Percentiles rank a stretch among this genome's conserved stretches.
phyloP scores from a whole-genome alignment of 2,797 vertebrate species.

The Halcyon leucocephala region DNA sequence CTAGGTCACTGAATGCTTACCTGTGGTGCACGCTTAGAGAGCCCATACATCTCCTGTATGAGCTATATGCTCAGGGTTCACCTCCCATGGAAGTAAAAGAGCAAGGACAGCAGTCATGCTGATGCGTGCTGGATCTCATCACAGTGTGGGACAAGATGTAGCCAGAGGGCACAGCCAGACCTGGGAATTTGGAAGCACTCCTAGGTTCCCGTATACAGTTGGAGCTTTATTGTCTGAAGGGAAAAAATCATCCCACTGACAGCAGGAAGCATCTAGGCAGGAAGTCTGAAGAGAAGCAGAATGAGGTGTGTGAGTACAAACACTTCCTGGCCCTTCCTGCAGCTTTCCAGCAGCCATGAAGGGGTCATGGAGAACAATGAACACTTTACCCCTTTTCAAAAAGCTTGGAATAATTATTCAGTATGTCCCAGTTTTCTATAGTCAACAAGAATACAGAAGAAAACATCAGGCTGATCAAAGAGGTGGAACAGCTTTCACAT shows the following conservation, averaged over 20 bases:
- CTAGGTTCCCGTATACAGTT: background rate
- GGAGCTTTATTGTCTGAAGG: slow-evolving; percentile 40
- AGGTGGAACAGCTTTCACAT: background rate
- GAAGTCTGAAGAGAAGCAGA: slow-evolving; percentile 48
- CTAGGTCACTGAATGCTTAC: background rate
- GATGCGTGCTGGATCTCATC: background rate
- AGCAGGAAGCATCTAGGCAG: slow-evolving; percentile 49
- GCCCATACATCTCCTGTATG: background rate
- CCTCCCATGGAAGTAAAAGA: background rate
- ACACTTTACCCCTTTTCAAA: background rate
- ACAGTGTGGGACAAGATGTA: background rate
- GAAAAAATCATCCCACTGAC: slow-evolving; percentile 9
- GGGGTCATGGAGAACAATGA: slow-evolving; percentile 4
- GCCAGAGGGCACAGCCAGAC: slow-evolving; percentile 25
- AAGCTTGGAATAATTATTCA: background rate
- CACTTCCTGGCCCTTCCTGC: slow-evolving; percentile 46
- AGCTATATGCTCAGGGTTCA: background rate
- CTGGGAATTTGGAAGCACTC: slow-evolving; percentile 44
- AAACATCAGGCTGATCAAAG: background rate
- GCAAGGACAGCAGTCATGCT: background rate
- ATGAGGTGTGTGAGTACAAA: background rate
- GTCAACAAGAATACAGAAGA: background rate
- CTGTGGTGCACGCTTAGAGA: background rate
- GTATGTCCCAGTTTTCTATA: background rate
- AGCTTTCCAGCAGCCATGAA: background rate